Percentiles rank a stretch among this genome's conserved stretches.
Conservation (phyloP, 2,797 vertebrate species). For the Gila robusta region DNA sequence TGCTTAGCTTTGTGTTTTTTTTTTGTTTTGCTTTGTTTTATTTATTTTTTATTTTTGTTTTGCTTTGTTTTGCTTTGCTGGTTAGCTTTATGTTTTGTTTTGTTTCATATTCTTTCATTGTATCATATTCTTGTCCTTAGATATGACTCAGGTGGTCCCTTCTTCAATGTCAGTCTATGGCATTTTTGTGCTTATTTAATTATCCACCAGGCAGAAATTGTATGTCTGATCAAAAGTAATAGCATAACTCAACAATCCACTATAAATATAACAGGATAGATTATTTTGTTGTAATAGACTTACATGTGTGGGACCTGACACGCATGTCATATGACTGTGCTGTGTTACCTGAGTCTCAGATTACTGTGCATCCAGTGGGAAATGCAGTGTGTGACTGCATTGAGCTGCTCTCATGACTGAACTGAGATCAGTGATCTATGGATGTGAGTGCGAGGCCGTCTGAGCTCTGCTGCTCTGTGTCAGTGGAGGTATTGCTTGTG, state of each 20-base stretch:
- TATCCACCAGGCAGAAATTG: not conserved
- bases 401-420: slow-evolving; percentile 2
- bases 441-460: slow-evolving; percentile 65
- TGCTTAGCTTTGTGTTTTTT: not conserved
- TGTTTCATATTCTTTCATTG: not conserved
- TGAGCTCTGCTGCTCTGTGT: slow-evolving; percentile 58
- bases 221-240: slow-evolving; percentile 3
- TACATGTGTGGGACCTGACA: not conserved
- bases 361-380: not conserved
- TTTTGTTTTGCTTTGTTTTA: not conserved
- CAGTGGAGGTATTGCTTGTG: slow-evolving; percentile 56
- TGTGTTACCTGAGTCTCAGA: slow-evolving; percentile 29
- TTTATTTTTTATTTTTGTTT: too few relatives aligned
- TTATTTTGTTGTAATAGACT: not conserved
- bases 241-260: not conserved
- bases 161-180: not conserved
- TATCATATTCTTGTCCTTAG: not conserved
- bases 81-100: not conserved
- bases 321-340: slow-evolving; percentile 8
- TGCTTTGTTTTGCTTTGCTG: too few relatives aligned
- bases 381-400: not conserved
- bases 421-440: slow-evolving; percentile 47
- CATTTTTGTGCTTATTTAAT: not conserved
- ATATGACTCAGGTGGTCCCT: not conserved
- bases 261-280: not conserved